Base-by-base conservation (phyloP, 92 coral and sea anemone genomes). In the Paramuricea clavata region DNA sequence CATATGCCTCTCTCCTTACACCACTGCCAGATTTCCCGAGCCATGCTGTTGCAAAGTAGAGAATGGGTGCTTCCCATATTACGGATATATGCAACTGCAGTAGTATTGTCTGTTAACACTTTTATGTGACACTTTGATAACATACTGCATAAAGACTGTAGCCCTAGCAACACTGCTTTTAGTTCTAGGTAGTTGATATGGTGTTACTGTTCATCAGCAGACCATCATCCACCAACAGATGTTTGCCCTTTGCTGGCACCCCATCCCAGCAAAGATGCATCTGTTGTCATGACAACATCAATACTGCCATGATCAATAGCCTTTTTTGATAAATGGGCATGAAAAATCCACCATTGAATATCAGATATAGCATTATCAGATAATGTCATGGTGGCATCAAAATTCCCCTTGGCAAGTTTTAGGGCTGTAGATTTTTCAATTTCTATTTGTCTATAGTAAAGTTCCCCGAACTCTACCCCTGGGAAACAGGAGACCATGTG, bases 221-320 rank as follows among this genome's bases (percentile, higher is more conserved):
- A 71, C 94, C 88, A 91, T 64, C 78, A 23, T 22, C 92, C 92
- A 74, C 86, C 76, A 35, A 78, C 52, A 43, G 88, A 43, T 33
- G 8, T 10, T 1, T 71, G 49, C 25, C 25, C 30, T 5, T 0
- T 1, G 68, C 47, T 69, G 52, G 88, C 88, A 39, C 92, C 93
- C 91, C 88, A 82, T 67, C 91, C 86, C 50, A 68, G 70, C 23
- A n/a, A 39, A 27, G 90, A 91, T 83, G 93, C 83, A 69, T 90
- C 85, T 52, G 89, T 84, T 21, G 49, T 59, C 27, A 86, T 19
- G 78, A 71, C 49, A 16, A 36, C 30, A 22, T 44, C 41, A 26
- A 52, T 47, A 28, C 78, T 75, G 27, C 88, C 88, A 59, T 87
- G 79, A 43, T 81, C 26, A 21, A 82, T 90, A 41, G 76, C 49